Conservation (phyloP, 2,797 vertebrate genomes). For the Ciconia nigra region DNA sequence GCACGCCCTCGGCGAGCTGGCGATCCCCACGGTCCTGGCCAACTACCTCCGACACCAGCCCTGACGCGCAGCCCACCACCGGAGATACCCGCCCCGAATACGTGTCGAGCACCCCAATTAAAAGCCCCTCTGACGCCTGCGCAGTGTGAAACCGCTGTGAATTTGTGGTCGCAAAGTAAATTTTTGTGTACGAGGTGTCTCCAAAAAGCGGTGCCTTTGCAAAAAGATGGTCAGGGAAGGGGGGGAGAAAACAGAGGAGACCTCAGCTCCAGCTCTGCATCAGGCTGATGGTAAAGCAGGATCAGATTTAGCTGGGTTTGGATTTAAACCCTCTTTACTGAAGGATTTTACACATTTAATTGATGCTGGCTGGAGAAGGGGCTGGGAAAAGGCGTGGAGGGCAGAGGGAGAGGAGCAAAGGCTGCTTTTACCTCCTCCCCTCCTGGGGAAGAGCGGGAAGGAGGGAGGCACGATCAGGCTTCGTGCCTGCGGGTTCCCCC, state of each 20-base stretch:
- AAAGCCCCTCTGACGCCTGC: background rate
- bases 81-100: accelerated
- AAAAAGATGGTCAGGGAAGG: background rate
- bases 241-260: background rate
- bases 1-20: conserved; percentile 76
- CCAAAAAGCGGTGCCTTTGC: accelerated
- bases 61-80: accelerated
- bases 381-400: background rate
- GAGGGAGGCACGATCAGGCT: background rate
- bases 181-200: background rate
- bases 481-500: accelerated
- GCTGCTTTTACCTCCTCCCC: background rate
- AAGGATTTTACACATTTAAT: background rate
- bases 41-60: conserved; percentile 82
- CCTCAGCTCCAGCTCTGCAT: background rate
- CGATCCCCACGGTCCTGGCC: conserved; percentile 80
- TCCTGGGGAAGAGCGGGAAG: background rate
- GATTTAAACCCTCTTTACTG: background rate
- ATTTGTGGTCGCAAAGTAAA: accelerated
- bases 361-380: background rate
- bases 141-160: accelerated
- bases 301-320: background rate
- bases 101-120: accelerated
- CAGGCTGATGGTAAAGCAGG: background rate
- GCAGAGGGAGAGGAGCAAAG: background rate